phyloP scores from a whole-genome alignment of 1,140 invertebrate species.

The Stenopsyche tienmushanensis region DNA sequence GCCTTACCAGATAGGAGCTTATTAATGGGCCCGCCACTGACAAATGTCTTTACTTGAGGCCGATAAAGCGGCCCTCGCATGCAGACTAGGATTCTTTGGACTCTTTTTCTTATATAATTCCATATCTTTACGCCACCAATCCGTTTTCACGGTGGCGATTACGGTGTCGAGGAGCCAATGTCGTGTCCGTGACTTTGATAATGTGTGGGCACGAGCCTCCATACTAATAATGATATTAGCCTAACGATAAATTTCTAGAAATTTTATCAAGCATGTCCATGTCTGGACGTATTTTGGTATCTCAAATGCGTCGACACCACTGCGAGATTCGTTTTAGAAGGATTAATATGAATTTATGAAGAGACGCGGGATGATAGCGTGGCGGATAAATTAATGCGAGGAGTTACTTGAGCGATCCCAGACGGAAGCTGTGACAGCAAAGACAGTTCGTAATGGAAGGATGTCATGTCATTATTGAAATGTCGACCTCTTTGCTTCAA shows the following conservation, averaged over 20 bases:
- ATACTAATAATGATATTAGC: not conserved
- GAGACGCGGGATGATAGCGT: no score
- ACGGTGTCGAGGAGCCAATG: not conserved
- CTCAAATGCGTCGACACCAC: no score
- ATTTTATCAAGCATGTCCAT: no score
- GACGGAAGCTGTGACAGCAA: no score
- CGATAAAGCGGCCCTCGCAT: conserved; percentile 30
- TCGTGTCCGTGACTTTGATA: not conserved
- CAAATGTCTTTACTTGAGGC: conserved; percentile 36
- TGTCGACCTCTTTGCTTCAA: no score
- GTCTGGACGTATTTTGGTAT: not conserved
- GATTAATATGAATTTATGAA: no score
- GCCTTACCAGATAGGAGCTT: conserved; percentile 31
- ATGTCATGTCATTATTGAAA: no score
- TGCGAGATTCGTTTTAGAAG: no score
- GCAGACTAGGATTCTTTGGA: not conserved
- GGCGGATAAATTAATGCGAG: no score
- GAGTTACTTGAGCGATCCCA: no score
- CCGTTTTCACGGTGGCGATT: not conserved
- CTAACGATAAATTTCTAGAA: not conserved
- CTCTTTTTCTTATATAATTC: not conserved
- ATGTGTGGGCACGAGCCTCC: not conserved
- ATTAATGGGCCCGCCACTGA: conserved; percentile 38
- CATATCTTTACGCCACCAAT: not conserved
- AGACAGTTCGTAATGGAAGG: no score